These are phyloP conservation scores for Mesoligia furuncula DNA, from an alignment of 2,888 invertebrate genomes.

Conservation along the genomic window DNA sequence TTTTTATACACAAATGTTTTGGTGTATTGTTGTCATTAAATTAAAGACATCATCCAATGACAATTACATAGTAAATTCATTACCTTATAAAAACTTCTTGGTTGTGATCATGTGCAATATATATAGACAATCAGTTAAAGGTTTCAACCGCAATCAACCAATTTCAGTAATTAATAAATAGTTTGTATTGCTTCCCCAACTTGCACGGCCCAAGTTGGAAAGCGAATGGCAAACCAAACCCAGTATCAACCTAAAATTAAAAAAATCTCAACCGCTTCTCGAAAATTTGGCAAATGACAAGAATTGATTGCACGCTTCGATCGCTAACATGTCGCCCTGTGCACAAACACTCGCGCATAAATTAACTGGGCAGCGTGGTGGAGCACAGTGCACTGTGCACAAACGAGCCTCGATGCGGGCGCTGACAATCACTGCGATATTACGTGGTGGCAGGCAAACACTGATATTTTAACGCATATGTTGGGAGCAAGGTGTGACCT, in stretches of 20 bases:
- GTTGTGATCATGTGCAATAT: neutral
- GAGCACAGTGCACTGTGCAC: neutral
- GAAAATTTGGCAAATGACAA: neutral
- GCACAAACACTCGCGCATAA: slow-evolving; percentile 32
- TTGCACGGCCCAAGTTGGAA: neutral
- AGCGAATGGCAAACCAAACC: neutral
- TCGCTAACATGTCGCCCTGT: slow-evolving; percentile 3
- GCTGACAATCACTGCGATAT: slow-evolving; percentile 53
- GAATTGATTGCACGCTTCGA: slow-evolving; percentile 10
- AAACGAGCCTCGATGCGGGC: slow-evolving; percentile 33
- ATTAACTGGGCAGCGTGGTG: slow-evolving; percentile 29
- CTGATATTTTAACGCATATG: slow-evolving; percentile 33
- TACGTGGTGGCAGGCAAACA: slow-evolving; percentile 40
- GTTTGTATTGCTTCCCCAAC: neutral
- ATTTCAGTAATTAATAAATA: neutral
- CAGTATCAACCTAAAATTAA: neutral
- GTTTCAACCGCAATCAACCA: neutral
- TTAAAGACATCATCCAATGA: neutral
- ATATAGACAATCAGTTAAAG: neutral
- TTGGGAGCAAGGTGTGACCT: slow-evolving; percentile 8
- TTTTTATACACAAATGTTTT: neutral
- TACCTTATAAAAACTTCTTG: neutral
- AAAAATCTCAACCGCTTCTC: neutral
- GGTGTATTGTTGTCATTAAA: neutral
- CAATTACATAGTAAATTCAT: neutral